Evolutionary conservation across 2,797 vertebrate species (phyloP).

Genomic region (Myripristis jacobus): DNA sequence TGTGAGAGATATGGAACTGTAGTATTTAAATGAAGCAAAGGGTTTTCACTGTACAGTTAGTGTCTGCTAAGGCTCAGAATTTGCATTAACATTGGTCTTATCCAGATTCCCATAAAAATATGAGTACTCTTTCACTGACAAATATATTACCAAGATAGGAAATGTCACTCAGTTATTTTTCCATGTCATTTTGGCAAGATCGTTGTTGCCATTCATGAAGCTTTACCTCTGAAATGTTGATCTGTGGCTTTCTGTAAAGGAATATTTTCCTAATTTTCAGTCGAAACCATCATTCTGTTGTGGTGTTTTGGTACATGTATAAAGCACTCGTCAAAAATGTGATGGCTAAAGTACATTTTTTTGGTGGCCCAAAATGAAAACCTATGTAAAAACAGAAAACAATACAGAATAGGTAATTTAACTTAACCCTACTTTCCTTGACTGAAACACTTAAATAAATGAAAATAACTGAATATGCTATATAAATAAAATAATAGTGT

Average conservation of each 20-base stretch:
- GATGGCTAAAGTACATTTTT: too few relatives aligned
- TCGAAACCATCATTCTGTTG: too few relatives aligned
- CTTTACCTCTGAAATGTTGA: not conserved
- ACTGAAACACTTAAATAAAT: too few relatives aligned
- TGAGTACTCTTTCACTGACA: constrained; percentile 6
- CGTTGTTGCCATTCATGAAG: not conserved
- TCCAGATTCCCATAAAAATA: constrained; percentile 8
- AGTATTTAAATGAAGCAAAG: constrained; percentile 59
- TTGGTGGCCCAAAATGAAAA: too few relatives aligned
- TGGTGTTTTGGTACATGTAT: too few relatives aligned
- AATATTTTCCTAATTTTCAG: too few relatives aligned
- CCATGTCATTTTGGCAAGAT: not conserved
- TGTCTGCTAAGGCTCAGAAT: constrained; percentile 53
- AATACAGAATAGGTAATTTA: too few relatives aligned
- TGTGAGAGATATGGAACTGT: constrained; percentile 53
- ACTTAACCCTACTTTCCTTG: too few relatives aligned
- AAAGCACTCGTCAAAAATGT: too few relatives aligned
- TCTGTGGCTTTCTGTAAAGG: not conserved
- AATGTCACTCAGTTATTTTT: constrained; percentile 28
- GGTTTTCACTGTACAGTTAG: constrained; percentile 57
- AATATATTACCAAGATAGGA: constrained; percentile 34
- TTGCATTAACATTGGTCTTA: constrained; percentile 44
- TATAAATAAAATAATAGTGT: too few relatives aligned
- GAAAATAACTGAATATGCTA: too few relatives aligned
- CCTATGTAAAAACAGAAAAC: too few relatives aligned